Evolutionary conservation across 2,113 vertebrate species (phyloP).

Genomic region (Sphaerodactylus townsendi): DNA sequence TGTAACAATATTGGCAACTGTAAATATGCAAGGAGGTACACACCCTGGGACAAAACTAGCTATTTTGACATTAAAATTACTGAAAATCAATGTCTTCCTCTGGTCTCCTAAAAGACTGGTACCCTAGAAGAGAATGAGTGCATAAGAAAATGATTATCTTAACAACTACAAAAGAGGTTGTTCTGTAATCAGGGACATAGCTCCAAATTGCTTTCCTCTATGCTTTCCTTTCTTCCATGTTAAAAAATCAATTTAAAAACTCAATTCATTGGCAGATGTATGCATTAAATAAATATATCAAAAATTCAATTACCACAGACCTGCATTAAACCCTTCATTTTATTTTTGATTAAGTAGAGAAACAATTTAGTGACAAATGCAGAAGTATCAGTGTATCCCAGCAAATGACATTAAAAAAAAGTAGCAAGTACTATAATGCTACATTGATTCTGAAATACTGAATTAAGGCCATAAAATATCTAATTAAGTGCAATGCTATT

Average conservation of each 20-base stretch:
- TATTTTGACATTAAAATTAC: slow-evolving; percentile 70
- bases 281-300: slow-evolving; percentile 30
- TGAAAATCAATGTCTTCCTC: slow-evolving; percentile 69
- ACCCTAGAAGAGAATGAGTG: slow-evolving; percentile 62
- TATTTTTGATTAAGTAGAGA: slow-evolving; percentile 56
- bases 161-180: slow-evolving; percentile 9
- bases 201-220: background rate
- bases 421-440: slow-evolving; percentile 49
- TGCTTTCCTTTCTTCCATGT: background rate
- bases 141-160: slow-evolving; percentile 11
- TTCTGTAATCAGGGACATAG: background rate
- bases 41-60: slow-evolving; percentile 59
- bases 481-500: slow-evolving; percentile 64
- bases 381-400: slow-evolving; percentile 53
- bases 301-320: slow-evolving; percentile 47
- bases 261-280: background rate
- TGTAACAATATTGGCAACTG: slow-evolving; percentile 62
- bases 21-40: slow-evolving; percentile 44
- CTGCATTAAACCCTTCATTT: slow-evolving; percentile 34
- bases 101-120: slow-evolving; percentile 61
- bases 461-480: slow-evolving; percentile 67
- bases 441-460: slow-evolving; percentile 70
- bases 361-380: slow-evolving; percentile 54
- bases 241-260: slow-evolving; percentile 27
- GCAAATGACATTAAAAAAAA: slow-evolving; percentile 56